A percentile compares a stretch with the other conserved stretches of the same genome.
Evolutionary conservation across 1,140 invertebrate genomes (phyloP).

Genomic region (Lethocerus indicus): DNA sequence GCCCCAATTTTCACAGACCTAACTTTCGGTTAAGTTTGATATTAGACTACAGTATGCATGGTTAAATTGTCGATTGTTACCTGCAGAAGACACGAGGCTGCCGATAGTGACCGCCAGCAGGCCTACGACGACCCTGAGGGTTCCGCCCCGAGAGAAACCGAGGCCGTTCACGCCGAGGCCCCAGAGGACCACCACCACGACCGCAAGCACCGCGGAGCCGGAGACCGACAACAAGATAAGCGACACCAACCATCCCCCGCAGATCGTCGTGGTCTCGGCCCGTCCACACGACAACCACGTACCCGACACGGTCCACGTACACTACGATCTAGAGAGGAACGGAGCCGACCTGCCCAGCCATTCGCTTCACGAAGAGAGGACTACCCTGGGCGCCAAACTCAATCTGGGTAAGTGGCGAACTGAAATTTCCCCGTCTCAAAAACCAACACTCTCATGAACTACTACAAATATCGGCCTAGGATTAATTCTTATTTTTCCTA

Average conservation of each 20-base stretch:
- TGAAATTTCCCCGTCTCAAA: too few species aligned
- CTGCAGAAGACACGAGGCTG: too few species aligned
- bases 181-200: constrained; percentile 6
- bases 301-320: constrained; percentile 31
- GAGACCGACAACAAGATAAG: constrained; percentile 18
- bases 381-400: constrained; percentile 50
- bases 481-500: too few species aligned
- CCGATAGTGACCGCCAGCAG: constrained; percentile 22
- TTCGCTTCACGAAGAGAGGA: constrained; percentile 38
- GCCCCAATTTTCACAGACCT: too few species aligned
- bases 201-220: constrained; percentile 11
- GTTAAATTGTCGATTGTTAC: too few species aligned
- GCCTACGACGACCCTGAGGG: constrained; percentile 22
- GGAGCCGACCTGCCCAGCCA: constrained; percentile 41
- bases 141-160: constrained; percentile 20
- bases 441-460: too few species aligned
- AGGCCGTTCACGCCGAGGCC: constrained; percentile 18
- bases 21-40: too few species aligned
- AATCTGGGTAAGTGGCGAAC: constrained; percentile 50
- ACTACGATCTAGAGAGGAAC: constrained; percentile 29
- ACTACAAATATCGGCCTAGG: too few species aligned
- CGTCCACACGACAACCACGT: constrained; percentile 38
- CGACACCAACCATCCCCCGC: constrained; percentile 10
- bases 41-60: too few species aligned
- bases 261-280: constrained; percentile 38